Conservation (phyloP, 2,888 invertebrate species). For the Paralinhomoeus sp. region DNA sequence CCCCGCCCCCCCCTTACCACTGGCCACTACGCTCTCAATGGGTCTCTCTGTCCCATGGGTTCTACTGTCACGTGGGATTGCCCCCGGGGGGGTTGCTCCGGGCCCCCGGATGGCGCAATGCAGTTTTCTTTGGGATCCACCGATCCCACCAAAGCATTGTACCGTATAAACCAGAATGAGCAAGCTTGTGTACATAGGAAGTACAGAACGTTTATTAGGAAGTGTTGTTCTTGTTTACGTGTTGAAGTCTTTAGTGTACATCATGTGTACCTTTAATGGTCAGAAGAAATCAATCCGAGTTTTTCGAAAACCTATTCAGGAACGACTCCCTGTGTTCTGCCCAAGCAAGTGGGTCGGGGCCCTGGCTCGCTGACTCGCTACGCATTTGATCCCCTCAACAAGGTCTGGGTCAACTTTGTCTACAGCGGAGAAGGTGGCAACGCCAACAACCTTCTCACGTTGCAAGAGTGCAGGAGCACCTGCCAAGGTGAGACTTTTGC, state of each 20-base stretch:
- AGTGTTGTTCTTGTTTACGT: too few relatives aligned
- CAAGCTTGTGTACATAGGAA: too few relatives aligned
- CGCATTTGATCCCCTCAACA: slow-evolving; percentile 11
- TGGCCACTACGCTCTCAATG: too few relatives aligned
- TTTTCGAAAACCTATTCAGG: too few relatives aligned
- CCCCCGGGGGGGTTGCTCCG: slow-evolving; percentile 1
- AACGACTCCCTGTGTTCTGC: slow-evolving; percentile 3
- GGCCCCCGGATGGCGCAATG: too few relatives aligned
- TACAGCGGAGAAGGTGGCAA: slow-evolving; percentile 15
- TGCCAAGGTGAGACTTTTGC: slow-evolving; percentile 10
- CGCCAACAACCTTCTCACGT: slow-evolving; percentile 12
- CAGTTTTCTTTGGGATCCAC: too few relatives aligned
- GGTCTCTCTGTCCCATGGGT: too few relatives aligned
- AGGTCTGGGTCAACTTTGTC: slow-evolving; percentile 12
- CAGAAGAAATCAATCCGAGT: too few relatives aligned
- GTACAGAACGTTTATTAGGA: too few relatives aligned
- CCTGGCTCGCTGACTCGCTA: slow-evolving; percentile 3
- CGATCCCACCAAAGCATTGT: not conserved
- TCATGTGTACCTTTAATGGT: too few relatives aligned
- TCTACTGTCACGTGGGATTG: slow-evolving; percentile 4
- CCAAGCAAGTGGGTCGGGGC: slow-evolving; percentile 2
- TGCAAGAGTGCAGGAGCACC: slow-evolving; percentile 8
- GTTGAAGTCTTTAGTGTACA: too few relatives aligned
- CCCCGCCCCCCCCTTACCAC: too few relatives aligned
- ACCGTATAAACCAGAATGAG: not conserved